Evolutionary conservation across 2,797 vertebrate species (phyloP).

Genomic region (Mormyrops boulengeri): DNA sequence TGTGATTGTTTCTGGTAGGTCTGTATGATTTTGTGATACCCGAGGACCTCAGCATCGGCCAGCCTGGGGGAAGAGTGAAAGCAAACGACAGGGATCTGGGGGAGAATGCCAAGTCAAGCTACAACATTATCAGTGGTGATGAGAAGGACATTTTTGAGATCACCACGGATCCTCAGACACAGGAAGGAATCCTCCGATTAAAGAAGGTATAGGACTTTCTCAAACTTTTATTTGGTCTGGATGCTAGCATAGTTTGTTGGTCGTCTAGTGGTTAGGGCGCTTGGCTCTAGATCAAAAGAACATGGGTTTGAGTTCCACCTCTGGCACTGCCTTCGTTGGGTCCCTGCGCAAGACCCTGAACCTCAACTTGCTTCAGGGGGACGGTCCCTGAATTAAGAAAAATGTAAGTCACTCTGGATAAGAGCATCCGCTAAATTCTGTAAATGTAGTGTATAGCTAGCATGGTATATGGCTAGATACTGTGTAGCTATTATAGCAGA

Average conservation of each 20-base stretch:
- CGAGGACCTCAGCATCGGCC: conserved; percentile 80
- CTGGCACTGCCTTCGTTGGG: too few species aligned
- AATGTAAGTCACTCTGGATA: too few species aligned
- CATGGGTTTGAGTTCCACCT: too few species aligned
- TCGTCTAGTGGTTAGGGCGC: too few species aligned
- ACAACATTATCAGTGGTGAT: conserved; percentile 88
- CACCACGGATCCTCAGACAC: conserved; percentile 76
- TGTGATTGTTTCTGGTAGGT: conserved; percentile 59
- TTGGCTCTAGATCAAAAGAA: too few species aligned
- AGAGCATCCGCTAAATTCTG: too few species aligned
- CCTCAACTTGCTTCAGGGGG: too few species aligned
- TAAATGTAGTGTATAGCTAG: background rate
- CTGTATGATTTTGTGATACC: conserved; percentile 90
- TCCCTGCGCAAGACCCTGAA: too few species aligned
- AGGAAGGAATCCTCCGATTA: conserved; percentile 86
- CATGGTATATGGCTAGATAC: background rate
- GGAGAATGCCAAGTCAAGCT: conserved; percentile 87
- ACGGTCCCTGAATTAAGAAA: too few species aligned
- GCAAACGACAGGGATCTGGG: conserved; percentile 89
- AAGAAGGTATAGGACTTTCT: conserved; percentile 69
- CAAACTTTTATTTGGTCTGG: background rate
- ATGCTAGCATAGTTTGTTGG: background rate
- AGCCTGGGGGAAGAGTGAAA: conserved; percentile 82
- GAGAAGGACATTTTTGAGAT: conserved; percentile 86
- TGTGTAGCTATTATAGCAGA: background rate